A percentile compares a stretch with the other conserved stretches of the same genome.
Evolutionary conservation across 2,797 vertebrate genomes (phyloP).

Genomic region (Nothura maculosa): DNA sequence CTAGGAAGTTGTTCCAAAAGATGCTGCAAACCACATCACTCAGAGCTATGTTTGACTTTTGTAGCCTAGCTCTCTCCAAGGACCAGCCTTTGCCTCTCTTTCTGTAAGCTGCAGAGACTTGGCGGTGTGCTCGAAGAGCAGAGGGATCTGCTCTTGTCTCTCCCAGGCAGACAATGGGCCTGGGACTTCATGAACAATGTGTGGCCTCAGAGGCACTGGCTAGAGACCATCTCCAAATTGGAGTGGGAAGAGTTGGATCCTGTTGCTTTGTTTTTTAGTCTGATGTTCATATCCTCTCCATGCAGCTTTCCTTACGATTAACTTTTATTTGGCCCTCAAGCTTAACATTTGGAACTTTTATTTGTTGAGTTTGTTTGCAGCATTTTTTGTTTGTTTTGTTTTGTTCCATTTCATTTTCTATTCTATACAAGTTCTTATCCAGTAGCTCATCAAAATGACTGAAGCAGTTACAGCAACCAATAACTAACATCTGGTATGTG

Average conservation of each 20-base stretch:
- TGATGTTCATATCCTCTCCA: constrained; percentile 43
- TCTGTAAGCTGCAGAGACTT: constrained; percentile 22
- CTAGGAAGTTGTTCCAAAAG: not conserved
- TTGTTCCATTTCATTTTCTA: constrained; percentile 38
- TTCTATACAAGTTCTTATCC: constrained; percentile 20
- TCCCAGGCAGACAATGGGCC: constrained; percentile 30
- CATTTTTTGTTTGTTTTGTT: constrained; percentile 28
- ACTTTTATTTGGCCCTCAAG: constrained; percentile 63
- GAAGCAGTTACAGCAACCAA: constrained; percentile 42
- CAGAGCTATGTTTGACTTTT: not conserved
- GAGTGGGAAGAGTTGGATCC: constrained; percentile 30
- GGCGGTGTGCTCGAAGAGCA: not conserved
- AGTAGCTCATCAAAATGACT: constrained; percentile 36
- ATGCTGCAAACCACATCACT: not conserved
- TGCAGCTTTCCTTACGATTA: constrained; percentile 17
- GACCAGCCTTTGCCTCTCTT: not conserved
- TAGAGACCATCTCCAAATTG: constrained; percentile 5
- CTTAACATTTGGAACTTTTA: constrained; percentile 53
- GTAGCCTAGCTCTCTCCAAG: not conserved
- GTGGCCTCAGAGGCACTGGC: constrained; percentile 9
- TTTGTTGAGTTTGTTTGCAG: not conserved
- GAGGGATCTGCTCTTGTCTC: not conserved
- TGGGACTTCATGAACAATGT: constrained; percentile 26
- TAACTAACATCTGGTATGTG: constrained; percentile 52
- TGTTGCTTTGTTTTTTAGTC: not conserved